These are phyloP conservation scores for Actias luna DNA, from an alignment of 2,888 invertebrate species.

Conservation along the genomic window DNA sequence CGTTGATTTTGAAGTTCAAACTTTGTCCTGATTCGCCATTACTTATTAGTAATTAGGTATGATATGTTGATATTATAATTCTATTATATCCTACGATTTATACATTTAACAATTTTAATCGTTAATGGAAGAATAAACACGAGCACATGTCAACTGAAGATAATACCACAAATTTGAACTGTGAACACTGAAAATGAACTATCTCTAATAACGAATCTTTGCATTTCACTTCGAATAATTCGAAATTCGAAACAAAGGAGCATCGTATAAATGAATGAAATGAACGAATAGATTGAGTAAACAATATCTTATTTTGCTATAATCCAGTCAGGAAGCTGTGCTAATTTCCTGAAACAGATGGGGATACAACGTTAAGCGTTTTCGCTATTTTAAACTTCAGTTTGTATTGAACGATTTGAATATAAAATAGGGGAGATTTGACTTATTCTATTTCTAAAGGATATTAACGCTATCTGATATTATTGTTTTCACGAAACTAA, in stretches of 20 bases:
- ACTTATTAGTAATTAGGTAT: too few species aligned
- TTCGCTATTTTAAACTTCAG: constrained; percentile 55
- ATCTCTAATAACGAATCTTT: constrained; percentile 29
- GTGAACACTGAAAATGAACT: constrained; percentile 26
- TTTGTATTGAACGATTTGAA: constrained; percentile 56
- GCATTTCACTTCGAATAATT: constrained; percentile 22
- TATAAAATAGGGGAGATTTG: constrained; percentile 38
- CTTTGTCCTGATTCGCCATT: too few species aligned
- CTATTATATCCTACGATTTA: constrained; percentile 1
- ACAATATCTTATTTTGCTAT: constrained; percentile 80
- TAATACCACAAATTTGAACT: constrained; percentile 24
- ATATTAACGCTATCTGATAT: constrained; percentile 6
- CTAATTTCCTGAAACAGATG: constrained; percentile 80
- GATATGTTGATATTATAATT: not conserved
- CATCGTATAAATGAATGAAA: constrained; percentile 61
- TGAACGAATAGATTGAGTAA: constrained; percentile 72
- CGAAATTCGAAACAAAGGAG: constrained; percentile 61
- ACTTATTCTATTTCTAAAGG: constrained; percentile 12
- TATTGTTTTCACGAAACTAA: not conserved
- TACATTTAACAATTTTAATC: constrained; percentile 11
- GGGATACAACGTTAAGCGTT: constrained; percentile 42
- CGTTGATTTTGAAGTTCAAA: too few species aligned
- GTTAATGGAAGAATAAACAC: constrained; percentile 17
- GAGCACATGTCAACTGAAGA: constrained; percentile 15
- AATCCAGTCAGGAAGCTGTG: constrained; percentile 73